Percentiles rank a stretch among this genome's conserved stretches.
Evolutionary conservation across 2,888 invertebrate species (phyloP).

Genomic region (Zhengitettix transpicula): DNA sequence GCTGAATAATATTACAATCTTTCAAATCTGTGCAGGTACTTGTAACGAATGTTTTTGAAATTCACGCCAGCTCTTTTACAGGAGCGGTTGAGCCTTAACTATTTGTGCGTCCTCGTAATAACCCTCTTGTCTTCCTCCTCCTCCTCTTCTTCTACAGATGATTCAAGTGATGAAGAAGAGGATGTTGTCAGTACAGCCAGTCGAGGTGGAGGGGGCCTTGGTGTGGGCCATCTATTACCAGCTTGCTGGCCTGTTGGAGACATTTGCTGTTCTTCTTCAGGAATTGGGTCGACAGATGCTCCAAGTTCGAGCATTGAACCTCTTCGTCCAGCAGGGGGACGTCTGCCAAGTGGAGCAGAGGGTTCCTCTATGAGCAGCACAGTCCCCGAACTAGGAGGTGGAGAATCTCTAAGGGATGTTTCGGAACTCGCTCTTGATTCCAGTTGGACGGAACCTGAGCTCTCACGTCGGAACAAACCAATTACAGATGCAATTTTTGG

Average conservation of each 20-base stretch:
- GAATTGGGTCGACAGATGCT: constrained; percentile 45
- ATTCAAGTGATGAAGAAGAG: not conserved
- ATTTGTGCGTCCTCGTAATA: not conserved
- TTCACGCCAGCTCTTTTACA: not conserved
- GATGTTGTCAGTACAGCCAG: not conserved
- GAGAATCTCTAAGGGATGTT: constrained; percentile 17
- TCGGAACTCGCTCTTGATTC: constrained; percentile 25
- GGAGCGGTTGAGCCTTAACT: not conserved
- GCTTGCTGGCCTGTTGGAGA: constrained; percentile 6
- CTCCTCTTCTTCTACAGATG: not conserved
- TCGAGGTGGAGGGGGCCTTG: not conserved
- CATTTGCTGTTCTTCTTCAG: constrained; percentile 38
- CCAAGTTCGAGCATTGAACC: constrained; percentile 72
- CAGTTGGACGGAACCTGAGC: constrained; percentile 50
- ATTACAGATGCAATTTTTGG: constrained; percentile 74
- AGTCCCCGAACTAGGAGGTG: constrained; percentile 29
- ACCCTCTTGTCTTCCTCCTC: not conserved
- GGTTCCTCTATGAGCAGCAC: constrained; percentile 44
- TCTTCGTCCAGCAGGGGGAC: constrained; percentile 48
- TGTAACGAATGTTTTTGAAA: not conserved
- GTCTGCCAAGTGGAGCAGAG: constrained; percentile 38
- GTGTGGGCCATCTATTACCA: not conserved
- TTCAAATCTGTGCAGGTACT: not conserved
- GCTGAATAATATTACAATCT: not conserved
- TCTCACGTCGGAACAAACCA: constrained; percentile 74